phyloP scores from a whole-genome alignment of 2,113 vertebrate genomes.

The Tichodroma muraria region DNA sequence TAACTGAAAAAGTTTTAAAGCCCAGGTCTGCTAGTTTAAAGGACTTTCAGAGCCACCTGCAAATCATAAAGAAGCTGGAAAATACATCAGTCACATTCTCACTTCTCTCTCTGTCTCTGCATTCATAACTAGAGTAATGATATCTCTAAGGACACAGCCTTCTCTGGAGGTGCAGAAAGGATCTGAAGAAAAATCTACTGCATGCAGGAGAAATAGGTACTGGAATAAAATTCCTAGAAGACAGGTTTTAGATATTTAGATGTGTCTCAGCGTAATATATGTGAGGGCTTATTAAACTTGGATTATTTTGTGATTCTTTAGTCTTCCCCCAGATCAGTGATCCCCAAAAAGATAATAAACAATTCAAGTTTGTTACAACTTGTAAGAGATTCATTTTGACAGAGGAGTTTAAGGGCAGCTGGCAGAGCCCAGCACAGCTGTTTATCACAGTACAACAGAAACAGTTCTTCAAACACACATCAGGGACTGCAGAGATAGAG shows the following conservation, averaged over 20 bases:
- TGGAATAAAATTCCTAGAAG: background rate
- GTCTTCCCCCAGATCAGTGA: background rate
- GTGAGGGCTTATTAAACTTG: background rate
- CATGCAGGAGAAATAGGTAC: background rate
- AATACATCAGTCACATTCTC: background rate
- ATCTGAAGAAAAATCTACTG: background rate
- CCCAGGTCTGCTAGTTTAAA: background rate
- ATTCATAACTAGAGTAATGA: background rate
- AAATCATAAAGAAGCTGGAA: background rate
- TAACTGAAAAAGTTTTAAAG: background rate
- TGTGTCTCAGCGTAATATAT: background rate
- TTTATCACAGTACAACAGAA: conserved; percentile 23
- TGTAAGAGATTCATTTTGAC: background rate
- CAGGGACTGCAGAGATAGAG: background rate
- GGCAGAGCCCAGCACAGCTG: conserved; percentile 5
- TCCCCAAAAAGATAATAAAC: background rate
- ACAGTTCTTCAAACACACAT: conserved; percentile 8
- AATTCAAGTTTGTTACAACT: background rate
- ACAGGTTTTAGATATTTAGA: background rate
- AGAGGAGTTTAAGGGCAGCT: background rate
- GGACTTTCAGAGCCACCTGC: background rate
- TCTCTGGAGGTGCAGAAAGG: background rate
- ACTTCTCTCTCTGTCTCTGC: background rate
- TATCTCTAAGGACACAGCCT: background rate
- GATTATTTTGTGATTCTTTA: background rate